phyloP scores from a whole-genome alignment of 92 coral and sea anemone species.

The Porites rus region DNA sequence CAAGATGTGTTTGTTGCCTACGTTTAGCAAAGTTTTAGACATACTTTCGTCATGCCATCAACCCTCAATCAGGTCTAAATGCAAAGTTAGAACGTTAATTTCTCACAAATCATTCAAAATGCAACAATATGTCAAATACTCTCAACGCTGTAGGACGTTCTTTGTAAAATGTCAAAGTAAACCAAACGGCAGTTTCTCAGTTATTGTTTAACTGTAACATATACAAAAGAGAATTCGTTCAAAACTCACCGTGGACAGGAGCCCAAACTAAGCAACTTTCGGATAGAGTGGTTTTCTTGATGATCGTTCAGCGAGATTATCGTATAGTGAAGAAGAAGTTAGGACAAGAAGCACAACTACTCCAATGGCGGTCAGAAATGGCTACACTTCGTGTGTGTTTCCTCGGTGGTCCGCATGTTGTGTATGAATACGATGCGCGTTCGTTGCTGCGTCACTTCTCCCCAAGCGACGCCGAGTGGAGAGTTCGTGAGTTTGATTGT shows the following conservation, averaged over 20 bases:
- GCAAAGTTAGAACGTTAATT: slow-evolving; percentile 79
- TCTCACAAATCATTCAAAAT: slow-evolving; percentile 48
- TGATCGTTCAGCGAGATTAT: slow-evolving; percentile 31
- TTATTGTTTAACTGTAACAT: slow-evolving; percentile 48
- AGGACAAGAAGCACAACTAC: slow-evolving; percentile 97
- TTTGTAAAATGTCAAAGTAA: slow-evolving; percentile 78
- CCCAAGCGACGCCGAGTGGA: slow-evolving; percentile 94
- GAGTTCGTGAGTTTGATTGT: slow-evolving; percentile 74
- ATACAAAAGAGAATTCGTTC: neutral
- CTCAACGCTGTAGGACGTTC: slow-evolving; percentile 64
- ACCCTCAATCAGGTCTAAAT: slow-evolving; percentile 15
- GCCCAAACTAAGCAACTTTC: slow-evolving; percentile 51
- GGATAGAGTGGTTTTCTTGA: slow-evolving; percentile 24
- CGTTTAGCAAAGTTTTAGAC: slow-evolving; percentile 61
- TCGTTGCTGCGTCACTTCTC: slow-evolving; percentile 93
- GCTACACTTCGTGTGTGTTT: slow-evolving; percentile 81
- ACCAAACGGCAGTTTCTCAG: slow-evolving; percentile 76
- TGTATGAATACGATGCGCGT: slow-evolving; percentile 97
- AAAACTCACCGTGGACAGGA: slow-evolving; percentile 60
- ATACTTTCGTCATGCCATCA: slow-evolving; percentile 3
- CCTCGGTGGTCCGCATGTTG: slow-evolving; percentile 97
- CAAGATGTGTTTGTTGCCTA: slow-evolving; percentile 95
- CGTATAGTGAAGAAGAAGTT: slow-evolving; percentile 49
- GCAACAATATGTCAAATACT: neutral
- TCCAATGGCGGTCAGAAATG: slow-evolving; percentile 89